Base-by-base conservation (phyloP, 2,113 vertebrate genomes). In the Proterorhinus semilunaris region DNA sequence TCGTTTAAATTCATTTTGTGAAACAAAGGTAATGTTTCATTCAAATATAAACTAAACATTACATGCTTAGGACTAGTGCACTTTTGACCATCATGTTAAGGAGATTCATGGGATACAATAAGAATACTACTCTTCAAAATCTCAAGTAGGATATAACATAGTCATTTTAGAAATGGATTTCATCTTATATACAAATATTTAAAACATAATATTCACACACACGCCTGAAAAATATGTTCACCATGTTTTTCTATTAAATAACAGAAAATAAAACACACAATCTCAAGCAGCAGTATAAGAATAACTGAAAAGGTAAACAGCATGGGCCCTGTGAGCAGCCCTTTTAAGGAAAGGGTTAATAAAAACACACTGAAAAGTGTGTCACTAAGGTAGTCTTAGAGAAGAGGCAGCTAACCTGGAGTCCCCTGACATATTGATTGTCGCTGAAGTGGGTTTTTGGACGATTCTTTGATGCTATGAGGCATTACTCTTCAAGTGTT, bases 401-500 rank as follows among this genome's bases (percentile, higher is more conserved):
- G 74, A 83, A 72, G 73, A n/a, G 66, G 80, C 59, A 81, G 86
- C 86, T 85, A 81, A 86, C 88, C 83, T 84, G 85, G 81, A 62
- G 27, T 83, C 80, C 76, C 81, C 82, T 83, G 86, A 86, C 75
- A 69, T 71, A 73, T 49, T 88, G 90, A 93, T 93, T 93, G 91
- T 93, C 93, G 65, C 74, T 83, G 83, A 85, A 78, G 74, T 72
- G 67, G 58, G 67, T 10, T 68, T n/a, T 21, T 36, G 55, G 58
- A 58, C 2, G 69, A 61, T n/a, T 44, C 1, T 55, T 61, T 1
- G n/a, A 44, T 65, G 89, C 94, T 98, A 98, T 48, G 95, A 94
- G 75, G 94, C 93, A 68, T 86, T 95, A 91, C 92, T 95, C 92
- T 96, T 98, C 90, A 97, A 92, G 92, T 99, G 97, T 72, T 96